phyloP scores from a whole-genome alignment of 2,888 invertebrate species.

The Chaetogeoica ovagalla region DNA sequence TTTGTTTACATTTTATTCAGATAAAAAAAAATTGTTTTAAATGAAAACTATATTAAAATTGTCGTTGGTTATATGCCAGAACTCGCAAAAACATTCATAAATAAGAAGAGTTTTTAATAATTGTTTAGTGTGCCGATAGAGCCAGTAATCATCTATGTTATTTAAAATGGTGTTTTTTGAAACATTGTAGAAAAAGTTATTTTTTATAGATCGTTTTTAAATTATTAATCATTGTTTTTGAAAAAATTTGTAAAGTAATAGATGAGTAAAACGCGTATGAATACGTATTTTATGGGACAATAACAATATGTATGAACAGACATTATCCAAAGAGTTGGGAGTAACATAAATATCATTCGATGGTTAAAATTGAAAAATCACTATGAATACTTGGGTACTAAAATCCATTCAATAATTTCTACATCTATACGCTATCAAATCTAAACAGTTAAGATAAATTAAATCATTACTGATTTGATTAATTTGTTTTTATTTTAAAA shows the following conservation, averaged over 20 bases:
- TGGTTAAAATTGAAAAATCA: neutral
- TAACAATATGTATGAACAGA: conserved; percentile 10
- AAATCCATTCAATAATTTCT: conserved; percentile 26
- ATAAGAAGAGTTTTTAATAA: conserved; percentile 26
- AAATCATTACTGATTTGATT: neutral
- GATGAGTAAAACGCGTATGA: conserved; percentile 26
- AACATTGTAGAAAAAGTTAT: conserved; percentile 34
- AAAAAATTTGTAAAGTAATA: conserved; percentile 26
- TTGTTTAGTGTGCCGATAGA: conserved; percentile 27
- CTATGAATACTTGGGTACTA: neutral
- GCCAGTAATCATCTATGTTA: conserved; percentile 24
- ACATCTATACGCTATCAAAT: neutral
- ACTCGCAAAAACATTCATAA: conserved; percentile 11
- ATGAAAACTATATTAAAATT: conserved; percentile 39
- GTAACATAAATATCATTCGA: neutral
- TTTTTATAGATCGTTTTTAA: conserved; percentile 43
- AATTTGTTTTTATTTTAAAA: conserved; percentile 9
- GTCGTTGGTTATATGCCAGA: conserved; percentile 33
- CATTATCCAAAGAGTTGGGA: conserved; percentile 27
- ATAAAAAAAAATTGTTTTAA: conserved; percentile 35
- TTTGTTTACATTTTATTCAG: conserved; percentile 49
- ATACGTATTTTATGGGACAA: conserved; percentile 25
- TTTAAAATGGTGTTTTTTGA: conserved; percentile 26
- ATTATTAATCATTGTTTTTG: conserved; percentile 33
- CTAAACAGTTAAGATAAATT: neutral